These are phyloP conservation scores for Eristalis intricaria DNA, from an alignment of 2,888 invertebrate genomes.

Conservation along the genomic window DNA sequence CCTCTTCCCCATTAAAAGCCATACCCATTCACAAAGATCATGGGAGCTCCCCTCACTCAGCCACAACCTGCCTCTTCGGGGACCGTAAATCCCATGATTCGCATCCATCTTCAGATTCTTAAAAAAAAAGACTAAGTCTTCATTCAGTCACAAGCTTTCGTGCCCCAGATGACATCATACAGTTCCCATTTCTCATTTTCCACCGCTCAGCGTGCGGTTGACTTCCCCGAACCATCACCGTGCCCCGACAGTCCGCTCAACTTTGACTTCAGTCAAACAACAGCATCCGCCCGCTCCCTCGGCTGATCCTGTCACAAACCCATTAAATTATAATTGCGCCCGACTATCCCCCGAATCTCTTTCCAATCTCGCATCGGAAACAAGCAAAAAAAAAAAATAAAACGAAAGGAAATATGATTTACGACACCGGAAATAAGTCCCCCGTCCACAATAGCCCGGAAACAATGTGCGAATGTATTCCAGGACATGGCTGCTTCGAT, in stretches of 20 bases:
- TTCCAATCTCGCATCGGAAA: not conserved
- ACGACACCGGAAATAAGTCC: conserved; percentile 26
- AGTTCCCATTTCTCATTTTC: not conserved
- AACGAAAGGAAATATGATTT: conserved; percentile 18
- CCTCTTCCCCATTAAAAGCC: too few species aligned
- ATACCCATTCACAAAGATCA: too few species aligned
- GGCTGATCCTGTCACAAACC: conserved; percentile 17
- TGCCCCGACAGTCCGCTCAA: not conserved
- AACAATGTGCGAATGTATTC: conserved; percentile 10
- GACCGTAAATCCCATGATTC: too few species aligned
- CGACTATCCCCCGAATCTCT: not conserved
- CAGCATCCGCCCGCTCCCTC: not conserved
- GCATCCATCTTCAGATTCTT: too few species aligned
- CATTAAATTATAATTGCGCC: conserved; percentile 26
- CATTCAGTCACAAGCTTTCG: not conserved
- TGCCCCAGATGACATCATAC: too few species aligned
- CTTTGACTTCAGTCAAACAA: not conserved
- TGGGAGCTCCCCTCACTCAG: too few species aligned
- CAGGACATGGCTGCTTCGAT: not conserved
- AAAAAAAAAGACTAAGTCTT: too few species aligned
- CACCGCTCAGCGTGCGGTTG: not conserved
- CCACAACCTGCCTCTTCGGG: too few species aligned
- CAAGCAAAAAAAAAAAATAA: not conserved
- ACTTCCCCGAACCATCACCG: not conserved
- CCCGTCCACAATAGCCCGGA: not conserved